Base-by-base conservation (phyloP, 2,888 invertebrate species). In the Papilio elwesi region DNA sequence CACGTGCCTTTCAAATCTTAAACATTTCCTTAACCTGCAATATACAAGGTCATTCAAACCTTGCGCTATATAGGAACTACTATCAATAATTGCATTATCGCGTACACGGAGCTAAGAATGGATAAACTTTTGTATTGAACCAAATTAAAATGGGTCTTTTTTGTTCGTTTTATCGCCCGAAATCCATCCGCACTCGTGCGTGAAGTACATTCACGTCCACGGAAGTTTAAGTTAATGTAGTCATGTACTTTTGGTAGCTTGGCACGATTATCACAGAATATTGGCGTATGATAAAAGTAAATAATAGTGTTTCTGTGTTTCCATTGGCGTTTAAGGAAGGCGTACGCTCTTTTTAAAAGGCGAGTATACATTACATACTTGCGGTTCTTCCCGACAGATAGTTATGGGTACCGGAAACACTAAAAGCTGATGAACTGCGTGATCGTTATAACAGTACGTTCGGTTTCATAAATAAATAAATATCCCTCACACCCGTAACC, bases 171-270 rank as follows among this genome's bases (percentile, higher is more conserved):
- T 59, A 57, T 52, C 10, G 6, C 36, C 43, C 15, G 59, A 67
- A 43, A 71, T 48, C 57, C 15, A 62, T 52, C 26, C 52, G 43
- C 62, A 53, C 51, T 71, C 67, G 67, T 62, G 62, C 71, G 62
- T 67, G 47, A 63, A 47, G 53, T 63, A 63, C 53, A 48, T 51
- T 53, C 70, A 43, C 16, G 51, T 65, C 49, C 51, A 65, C 6
- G 51, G 5, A 48, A 36, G 26, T 51, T 36, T n/a, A 52, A 5
- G 11, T 51, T 65, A 11, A 6, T 49, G 26, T 5, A 26, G 26
- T 26, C 26, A 7, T 9, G 13, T n/a, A 55, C 26, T 62, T 43
- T 62, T 62, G 10, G 8, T 62, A 62, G n/a, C 43, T 15, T 62
- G 38, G 15, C 4, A 43, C 43, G 6, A 43, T 62, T 38, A 10